Percentiles rank a stretch among this genome's conserved stretches.
These are phyloP conservation scores for Procavia capensis DNA, from an alignment of 2,113 vertebrate genomes.

Conservation along the genomic window DNA sequence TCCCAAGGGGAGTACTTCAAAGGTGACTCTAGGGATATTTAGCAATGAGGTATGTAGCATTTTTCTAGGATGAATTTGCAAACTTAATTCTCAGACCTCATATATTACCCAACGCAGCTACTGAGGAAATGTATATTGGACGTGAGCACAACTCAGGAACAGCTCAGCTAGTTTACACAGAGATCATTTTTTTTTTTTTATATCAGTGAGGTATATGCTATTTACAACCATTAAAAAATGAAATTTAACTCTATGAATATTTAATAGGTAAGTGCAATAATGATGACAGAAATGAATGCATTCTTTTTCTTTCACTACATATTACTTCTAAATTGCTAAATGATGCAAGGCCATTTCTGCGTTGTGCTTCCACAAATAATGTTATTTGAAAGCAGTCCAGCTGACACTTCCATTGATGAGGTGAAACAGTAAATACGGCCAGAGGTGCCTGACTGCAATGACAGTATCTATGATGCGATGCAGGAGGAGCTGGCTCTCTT, in stretches of 20 bases:
- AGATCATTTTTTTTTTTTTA: not conserved
- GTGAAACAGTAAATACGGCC: not conserved
- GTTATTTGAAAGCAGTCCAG: not conserved
- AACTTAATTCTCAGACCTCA: no score
- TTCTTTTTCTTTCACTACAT: not conserved
- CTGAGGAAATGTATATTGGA: not conserved
- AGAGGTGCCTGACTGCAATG: not conserved
- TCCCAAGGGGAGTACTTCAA: no score
- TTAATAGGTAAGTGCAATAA: not conserved
- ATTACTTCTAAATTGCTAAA: slow-evolving; percentile 21
- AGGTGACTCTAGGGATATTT: no score
- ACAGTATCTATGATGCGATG: no score
- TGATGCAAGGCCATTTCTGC: not conserved
- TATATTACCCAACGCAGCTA: not conserved
- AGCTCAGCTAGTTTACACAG: not conserved
- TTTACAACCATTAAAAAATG: not conserved
- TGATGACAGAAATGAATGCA: not conserved
- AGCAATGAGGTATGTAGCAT: no score
- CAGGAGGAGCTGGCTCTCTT: not conserved
- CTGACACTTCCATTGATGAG: not conserved
- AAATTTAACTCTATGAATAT: slow-evolving; percentile 13
- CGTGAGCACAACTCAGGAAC: not conserved
- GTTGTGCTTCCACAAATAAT: not conserved
- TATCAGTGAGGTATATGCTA: not conserved
- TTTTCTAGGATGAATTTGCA: no score